Percentiles rank a stretch among this genome's conserved stretches.
phyloP scores from a whole-genome alignment of 2,888 invertebrate species.

The Amphipyra tragopoginis region DNA sequence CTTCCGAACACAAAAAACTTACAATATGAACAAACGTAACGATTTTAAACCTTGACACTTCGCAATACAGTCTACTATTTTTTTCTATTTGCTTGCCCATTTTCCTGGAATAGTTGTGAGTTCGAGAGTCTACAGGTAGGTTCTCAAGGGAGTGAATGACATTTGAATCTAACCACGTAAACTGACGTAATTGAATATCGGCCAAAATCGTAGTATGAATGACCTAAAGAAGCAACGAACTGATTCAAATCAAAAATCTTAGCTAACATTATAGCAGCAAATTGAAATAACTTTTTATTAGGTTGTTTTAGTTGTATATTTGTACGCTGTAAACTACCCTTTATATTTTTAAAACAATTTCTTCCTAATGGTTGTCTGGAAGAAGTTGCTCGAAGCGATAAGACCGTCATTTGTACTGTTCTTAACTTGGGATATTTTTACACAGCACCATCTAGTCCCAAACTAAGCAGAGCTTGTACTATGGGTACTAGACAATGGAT shows the following conservation, averaged over 20 bases:
- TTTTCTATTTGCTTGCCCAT: constrained; percentile 36
- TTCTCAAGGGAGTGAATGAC: constrained; percentile 62
- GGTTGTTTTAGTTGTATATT: too few relatives aligned
- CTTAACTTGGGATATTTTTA: too few relatives aligned
- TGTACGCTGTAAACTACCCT: too few relatives aligned
- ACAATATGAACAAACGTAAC: constrained; percentile 33
- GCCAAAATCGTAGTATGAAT: constrained; percentile 14
- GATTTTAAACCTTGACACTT: constrained; percentile 40
- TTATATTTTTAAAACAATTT: too few relatives aligned
- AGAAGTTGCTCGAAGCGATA: too few relatives aligned
- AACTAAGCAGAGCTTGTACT: too few relatives aligned
- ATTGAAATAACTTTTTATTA: too few relatives aligned
- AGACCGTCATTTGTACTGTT: too few relatives aligned
- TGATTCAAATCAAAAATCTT: constrained; percentile 17
- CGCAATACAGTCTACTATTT: constrained; percentile 24
- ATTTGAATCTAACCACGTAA: constrained; percentile 54
- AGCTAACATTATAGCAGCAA: constrained; percentile 11
- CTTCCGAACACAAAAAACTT: constrained; percentile 75
- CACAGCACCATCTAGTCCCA: too few relatives aligned
- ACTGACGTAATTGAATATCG: constrained; percentile 32
- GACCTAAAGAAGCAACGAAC: constrained; percentile 30
- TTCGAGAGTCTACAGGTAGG: constrained; percentile 45
- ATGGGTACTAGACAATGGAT: too few relatives aligned
- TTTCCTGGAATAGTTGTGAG: constrained; percentile 53
- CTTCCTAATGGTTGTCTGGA: too few relatives aligned